Percentiles rank a stretch among this genome's conserved stretches.
Evolutionary conservation across 2,113 vertebrate species (phyloP).

Genomic region (Channa argus): DNA sequence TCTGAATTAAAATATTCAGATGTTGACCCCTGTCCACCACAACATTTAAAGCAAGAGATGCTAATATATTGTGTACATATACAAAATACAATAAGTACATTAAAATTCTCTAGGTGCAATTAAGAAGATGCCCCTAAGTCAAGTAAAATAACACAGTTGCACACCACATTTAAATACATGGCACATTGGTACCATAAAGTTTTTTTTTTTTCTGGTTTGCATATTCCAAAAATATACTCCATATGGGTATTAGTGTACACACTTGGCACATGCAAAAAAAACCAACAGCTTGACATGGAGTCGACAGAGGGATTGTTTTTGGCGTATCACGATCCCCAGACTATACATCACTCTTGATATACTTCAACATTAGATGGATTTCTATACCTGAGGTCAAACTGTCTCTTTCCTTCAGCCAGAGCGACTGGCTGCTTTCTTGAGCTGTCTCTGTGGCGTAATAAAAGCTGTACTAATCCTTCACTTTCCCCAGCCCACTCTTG

Average conservation of each 20-base stretch:
- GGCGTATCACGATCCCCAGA: conserved; percentile 1
- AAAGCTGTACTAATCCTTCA: conserved; percentile 54
- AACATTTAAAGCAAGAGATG: no score
- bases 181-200: background rate
- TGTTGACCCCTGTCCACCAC: no score
- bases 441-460: conserved; percentile 47
- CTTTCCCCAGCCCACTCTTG: conserved; percentile 47
- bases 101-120: background rate
- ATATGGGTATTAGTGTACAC: conserved; percentile 25
- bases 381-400: conserved; percentile 36
- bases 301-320: background rate
- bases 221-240: conserved; percentile 16
- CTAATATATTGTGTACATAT: no score
- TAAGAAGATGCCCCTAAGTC: background rate
- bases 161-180: background rate
- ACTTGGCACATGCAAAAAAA: conserved; percentile 1
- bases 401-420: conserved; percentile 25
- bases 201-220: background rate
- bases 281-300: conserved; percentile 2
- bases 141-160: background rate
- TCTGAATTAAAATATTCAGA: no score
- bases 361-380: conserved; percentile 53
- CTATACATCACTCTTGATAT: conserved; percentile 38
- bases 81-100: no score
- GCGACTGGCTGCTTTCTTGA: conserved; percentile 44